Evolutionary conservation across 2,113 vertebrate species (phyloP).

Genomic region (Oncorhynchus mykiss): DNA sequence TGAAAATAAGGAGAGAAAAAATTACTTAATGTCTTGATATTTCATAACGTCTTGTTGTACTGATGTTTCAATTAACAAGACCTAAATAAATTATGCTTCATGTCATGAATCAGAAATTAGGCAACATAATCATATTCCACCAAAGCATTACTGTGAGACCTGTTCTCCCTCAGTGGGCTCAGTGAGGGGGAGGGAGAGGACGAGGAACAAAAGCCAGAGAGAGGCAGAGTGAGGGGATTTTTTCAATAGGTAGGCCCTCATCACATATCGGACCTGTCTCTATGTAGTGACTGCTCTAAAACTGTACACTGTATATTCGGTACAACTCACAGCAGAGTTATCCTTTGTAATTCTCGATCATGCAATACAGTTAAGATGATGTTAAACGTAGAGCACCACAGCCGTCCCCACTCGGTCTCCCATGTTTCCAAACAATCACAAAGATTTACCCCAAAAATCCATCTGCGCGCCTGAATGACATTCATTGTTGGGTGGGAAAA

Average conservation of each 20-base stretch:
- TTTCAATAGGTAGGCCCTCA: slow-evolving; percentile 10
- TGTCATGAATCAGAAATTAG: neutral
- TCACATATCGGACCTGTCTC: neutral
- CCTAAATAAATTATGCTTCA: neutral
- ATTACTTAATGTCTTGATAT: neutral
- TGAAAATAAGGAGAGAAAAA: neutral
- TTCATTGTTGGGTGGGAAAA: slow-evolving; percentile 15
- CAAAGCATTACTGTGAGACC: neutral
- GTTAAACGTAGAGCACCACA: slow-evolving; percentile 47
- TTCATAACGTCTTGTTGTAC: neutral
- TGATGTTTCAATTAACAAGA: neutral
- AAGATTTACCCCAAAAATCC: slow-evolving; percentile 23
- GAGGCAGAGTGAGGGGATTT: neutral
- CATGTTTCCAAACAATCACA: slow-evolving; percentile 53
- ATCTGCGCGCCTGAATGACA: slow-evolving; percentile 40
- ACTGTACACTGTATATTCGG: slow-evolving; percentile 25
- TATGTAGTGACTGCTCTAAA: slow-evolving; percentile 20
- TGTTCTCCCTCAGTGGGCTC: neutral
- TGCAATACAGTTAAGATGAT: slow-evolving; percentile 40
- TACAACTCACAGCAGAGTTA: slow-evolving; percentile 41
- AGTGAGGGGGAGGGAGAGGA: neutral
- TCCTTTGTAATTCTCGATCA: slow-evolving; percentile 45
- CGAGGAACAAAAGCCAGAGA: neutral
- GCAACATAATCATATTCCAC: neutral
- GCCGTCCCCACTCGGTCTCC: slow-evolving; percentile 24